Percentiles rank a stretch among this genome's conserved stretches.
phyloP scores from a whole-genome alignment of 1,140 invertebrate species.

The Brachionus calyciflorus region DNA sequence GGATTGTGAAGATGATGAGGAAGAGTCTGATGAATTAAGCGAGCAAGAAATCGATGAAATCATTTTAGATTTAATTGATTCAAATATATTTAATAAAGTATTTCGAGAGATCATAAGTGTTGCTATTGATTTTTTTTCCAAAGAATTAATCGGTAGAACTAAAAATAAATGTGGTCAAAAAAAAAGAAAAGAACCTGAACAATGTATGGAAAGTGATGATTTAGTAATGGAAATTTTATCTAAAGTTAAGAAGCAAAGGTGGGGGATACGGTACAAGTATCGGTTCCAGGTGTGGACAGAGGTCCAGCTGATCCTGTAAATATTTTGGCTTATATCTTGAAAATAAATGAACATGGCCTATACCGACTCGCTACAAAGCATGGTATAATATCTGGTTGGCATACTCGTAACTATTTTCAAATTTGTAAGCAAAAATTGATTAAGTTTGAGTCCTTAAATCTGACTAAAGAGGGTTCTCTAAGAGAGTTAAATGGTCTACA shows the following conservation, averaged over 20 bases:
- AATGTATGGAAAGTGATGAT: no score
- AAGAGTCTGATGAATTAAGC: no score
- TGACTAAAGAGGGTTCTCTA: background rate
- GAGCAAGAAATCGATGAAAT: no score
- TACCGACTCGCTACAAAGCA: background rate
- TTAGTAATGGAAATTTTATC: no score
- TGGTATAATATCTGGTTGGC: background rate
- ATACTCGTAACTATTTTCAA: background rate
- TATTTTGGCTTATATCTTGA: background rate
- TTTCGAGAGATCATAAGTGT: no score
- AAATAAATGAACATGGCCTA: constrained; percentile 7
- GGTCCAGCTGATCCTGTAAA: constrained; percentile 23
- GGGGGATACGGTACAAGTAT: constrained; percentile 11
- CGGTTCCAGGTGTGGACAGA: constrained; percentile 16
- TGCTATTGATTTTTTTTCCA: no score
- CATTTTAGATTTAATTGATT: no score
- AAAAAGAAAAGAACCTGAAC: no score
- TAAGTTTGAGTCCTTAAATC: background rate
- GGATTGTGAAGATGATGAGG: no score
- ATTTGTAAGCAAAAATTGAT: constrained; percentile 30
- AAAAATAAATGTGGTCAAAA: no score
- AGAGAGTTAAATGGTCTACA: constrained; percentile 4
- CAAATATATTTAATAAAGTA: no score
- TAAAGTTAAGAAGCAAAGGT: constrained; percentile 6
- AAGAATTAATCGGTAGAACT: no score